A percentile compares a stretch with the other conserved stretches of the same genome.
These are phyloP conservation scores for Belgica antarctica DNA, from an alignment of 2,888 invertebrate genomes.

Conservation along the genomic window DNA sequence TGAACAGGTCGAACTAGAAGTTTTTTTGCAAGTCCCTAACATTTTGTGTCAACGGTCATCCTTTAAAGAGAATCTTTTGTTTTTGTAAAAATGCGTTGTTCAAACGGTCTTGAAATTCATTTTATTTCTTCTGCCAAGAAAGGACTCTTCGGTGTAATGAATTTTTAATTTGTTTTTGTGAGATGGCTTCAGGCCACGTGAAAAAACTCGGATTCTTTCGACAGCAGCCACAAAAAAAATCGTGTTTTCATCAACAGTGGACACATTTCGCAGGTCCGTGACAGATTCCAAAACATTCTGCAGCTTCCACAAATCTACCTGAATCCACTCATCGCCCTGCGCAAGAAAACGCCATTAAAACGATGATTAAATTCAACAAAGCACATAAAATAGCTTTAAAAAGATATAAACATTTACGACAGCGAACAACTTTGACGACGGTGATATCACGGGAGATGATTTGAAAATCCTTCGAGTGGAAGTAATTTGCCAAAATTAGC, in stretches of 20 bases:
- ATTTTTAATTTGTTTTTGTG: neutral
- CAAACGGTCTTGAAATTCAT: too few relatives aligned
- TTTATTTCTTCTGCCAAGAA: neutral
- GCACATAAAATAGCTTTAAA: conserved; percentile 5
- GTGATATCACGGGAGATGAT: neutral
- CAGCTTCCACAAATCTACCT: too few relatives aligned
- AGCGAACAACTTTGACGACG: neutral
- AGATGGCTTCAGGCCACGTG: neutral
- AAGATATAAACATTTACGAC: neutral
- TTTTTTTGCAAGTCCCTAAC: too few relatives aligned
- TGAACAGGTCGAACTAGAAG: too few relatives aligned
- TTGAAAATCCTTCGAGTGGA: neutral
- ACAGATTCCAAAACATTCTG: neutral
- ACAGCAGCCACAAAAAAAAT: neutral
- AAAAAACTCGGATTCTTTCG: conserved; percentile 10
- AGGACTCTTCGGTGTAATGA: neutral
- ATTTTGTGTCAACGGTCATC: too few relatives aligned
- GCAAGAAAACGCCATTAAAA: neutral
- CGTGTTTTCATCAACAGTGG: neutral
- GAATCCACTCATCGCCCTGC: too few relatives aligned
- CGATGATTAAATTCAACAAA: neutral
- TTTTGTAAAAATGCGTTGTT: too few relatives aligned
- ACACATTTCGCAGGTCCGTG: too few relatives aligned
- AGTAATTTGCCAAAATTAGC: conserved; percentile 13
- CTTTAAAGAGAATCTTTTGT: too few relatives aligned